Conservation (phyloP, 92 coral and sea anemone genomes). For the Palythoa grandis region DNA sequence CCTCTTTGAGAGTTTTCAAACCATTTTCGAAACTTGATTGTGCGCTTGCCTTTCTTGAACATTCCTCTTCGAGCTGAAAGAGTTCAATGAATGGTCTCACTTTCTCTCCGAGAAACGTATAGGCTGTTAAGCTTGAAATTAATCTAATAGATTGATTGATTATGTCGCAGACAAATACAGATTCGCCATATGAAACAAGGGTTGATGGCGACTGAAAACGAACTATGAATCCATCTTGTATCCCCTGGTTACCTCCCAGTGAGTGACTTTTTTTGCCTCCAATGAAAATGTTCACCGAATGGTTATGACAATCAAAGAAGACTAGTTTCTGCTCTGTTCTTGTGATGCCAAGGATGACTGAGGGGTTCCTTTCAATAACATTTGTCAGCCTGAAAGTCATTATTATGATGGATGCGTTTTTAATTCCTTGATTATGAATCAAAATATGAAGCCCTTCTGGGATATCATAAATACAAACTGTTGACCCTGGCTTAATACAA, state of each 20-base stretch:
- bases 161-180: slow-evolving; percentile 57
- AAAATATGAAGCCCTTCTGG: slow-evolving; percentile 50
- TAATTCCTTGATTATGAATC: slow-evolving; percentile 46
- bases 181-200: slow-evolving; percentile 40
- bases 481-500: slow-evolving; percentile 33
- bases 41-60: slow-evolving; percentile 1
- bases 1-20: slow-evolving; percentile 46
- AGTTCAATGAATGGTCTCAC: slow-evolving; percentile 44
- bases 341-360: slow-evolving; percentile 56
- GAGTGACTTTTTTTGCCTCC: slow-evolving; percentile 17
- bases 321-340: slow-evolving; percentile 44
- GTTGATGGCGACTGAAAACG: slow-evolving; percentile 44
- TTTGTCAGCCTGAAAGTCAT: not conserved
- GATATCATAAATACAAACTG: slow-evolving; percentile 42
- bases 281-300: slow-evolving; percentile 32
- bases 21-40: slow-evolving; percentile 51
- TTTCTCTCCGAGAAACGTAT: slow-evolving; percentile 46
- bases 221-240: slow-evolving; percentile 53
- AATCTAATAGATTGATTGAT: slow-evolving; percentile 51
- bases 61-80: slow-evolving; percentile 53
- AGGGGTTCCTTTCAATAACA: slow-evolving; percentile 45
- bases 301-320: slow-evolving; percentile 54
- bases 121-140: slow-evolving; percentile 48
- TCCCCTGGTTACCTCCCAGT: slow-evolving; percentile 49
- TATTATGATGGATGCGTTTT: not conserved